Base-by-base conservation (phyloP, 2,113 vertebrate genomes). In the Pelusios castaneus region DNA sequence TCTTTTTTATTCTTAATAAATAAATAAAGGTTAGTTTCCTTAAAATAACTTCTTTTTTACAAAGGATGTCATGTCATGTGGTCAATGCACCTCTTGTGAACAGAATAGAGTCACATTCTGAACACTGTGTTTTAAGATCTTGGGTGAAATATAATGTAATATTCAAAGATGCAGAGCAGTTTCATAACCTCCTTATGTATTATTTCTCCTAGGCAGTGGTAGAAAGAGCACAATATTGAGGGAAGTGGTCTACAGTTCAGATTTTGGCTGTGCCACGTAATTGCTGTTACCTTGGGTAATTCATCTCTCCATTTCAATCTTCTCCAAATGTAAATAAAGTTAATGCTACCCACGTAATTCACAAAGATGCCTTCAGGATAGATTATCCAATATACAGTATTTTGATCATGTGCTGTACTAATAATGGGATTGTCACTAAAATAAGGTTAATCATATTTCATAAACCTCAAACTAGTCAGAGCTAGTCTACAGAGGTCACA, bases 371-470 rank as follows among this genome's bases (percentile, higher is more conserved):
- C 31, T 73, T 73, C 54, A 87, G 16, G n/a, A 84, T 7, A 88
- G 0, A 0, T 27, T 86, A 54, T 14, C 5, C 22, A 75, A 2
- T 56, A 9, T 93, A 10, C 9, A 80, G 38, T 41, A 29, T 41
- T 49, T 43, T 56, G 5, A 3, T 4, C 34, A n/a, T n/a, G 60
- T 67, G 19, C 7, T 4, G 60, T 19, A 67, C 34, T 34, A n/a
- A 14, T n/a, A 63, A 63, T 63, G 58, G 14, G 6, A 27, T 56
- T 56, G 56, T 60, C 56, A 31, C 29, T 60, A 60, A 31, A 60
- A 60, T 31, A 63, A 29, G 58, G 58, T 34, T 63, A 63, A 34
- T 63, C 29, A 6, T 63, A 58, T 87, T 13, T 55, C 29, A 43
- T 43, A n/a, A 91, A 54, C 25, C 77, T 51, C 25, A 10, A 7